These are phyloP conservation scores for Pogonocherus hispidulus DNA, from an alignment of 2,888 invertebrate genomes.

Conservation along the genomic window DNA sequence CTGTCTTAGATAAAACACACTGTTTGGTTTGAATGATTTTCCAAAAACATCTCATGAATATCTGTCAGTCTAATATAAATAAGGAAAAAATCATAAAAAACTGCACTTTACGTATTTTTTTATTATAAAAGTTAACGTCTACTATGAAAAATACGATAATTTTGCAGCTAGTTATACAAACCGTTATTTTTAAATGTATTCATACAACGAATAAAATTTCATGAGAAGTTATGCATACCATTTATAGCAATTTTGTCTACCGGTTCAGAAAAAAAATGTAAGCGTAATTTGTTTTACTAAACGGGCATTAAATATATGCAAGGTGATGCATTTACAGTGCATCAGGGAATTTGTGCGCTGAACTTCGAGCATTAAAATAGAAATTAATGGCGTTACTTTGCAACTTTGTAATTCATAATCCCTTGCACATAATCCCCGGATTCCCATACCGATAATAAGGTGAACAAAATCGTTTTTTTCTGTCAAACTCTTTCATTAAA, in stretches of 20 bases:
- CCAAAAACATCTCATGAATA: too few relatives aligned
- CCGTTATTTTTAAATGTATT: too few relatives aligned
- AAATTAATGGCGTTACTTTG: neutral
- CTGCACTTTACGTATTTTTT: too few relatives aligned
- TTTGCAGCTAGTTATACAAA: too few relatives aligned
- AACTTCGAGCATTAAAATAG: constrained; percentile 6
- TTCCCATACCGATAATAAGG: constrained; percentile 1
- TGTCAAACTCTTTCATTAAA: neutral
- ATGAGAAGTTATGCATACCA: neutral
- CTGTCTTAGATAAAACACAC: too few relatives aligned
- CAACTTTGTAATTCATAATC: constrained; percentile 6
- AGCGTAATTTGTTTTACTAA: neutral
- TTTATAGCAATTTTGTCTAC: neutral
- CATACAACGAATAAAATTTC: too few relatives aligned
- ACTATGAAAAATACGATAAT: too few relatives aligned
- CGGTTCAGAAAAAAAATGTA: neutral
- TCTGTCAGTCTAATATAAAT: too few relatives aligned
- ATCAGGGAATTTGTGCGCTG: neutral
- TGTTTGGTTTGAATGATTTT: too few relatives aligned
- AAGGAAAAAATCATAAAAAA: too few relatives aligned
- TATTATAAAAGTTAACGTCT: too few relatives aligned
- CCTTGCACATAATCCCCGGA: neutral
- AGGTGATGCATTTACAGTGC: constrained; percentile 5
- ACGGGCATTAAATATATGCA: neutral
- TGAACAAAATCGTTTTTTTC: neutral